Base-by-base conservation (phyloP, 2,797 vertebrate species). In the Enteromius viviparus region DNA sequence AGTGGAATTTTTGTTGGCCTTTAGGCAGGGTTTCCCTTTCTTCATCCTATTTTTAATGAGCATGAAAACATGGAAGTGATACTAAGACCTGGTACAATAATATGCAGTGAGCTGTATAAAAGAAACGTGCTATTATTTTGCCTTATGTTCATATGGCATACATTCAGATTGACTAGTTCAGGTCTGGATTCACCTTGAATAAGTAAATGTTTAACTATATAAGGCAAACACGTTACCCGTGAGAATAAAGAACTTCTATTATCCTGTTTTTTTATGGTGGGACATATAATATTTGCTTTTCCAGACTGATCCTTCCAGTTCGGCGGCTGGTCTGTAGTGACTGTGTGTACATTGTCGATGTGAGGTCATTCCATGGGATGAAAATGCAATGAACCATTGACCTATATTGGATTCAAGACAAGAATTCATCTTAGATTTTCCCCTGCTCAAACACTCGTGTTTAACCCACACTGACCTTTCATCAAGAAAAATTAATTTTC, bases 401-500 rank as follows among this genome's bases (percentile, higher is more conserved):
- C 91, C 87, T 87, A 90, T 91, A 92, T 91, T 89, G 91, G 89
- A 88, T 92, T 93, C 91, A 87, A 90, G 90, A 92, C 88, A 85
- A 83, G 79, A 89, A 92, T 94, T 93, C 90, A 94, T 94, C 92
- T 92, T 69, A 3, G 77, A 87, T 89, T 91, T 87, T 78, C 81
- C 86, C 82, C 69, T 88, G 80, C 84, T 81, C 82, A 87, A 90
- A 89, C 88, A 86, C 37, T 34, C 84, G 84, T 91, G 93, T 93
- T 91, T 91, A 90, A 93, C 87, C 85, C 87, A 32, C 66, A 92
- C 78, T 92, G 92, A 94, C 93, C 91, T 93, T 82, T 86, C 87
- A 86, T 92, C 91, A 91, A 90, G 91, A 89, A 83, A 93, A 93
- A 94, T 93, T 89, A 92, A 94, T 94, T 92, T 90, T 91, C 92